Conservation (phyloP, 2,888 invertebrate species). For the Opisthograptis luteolata region DNA sequence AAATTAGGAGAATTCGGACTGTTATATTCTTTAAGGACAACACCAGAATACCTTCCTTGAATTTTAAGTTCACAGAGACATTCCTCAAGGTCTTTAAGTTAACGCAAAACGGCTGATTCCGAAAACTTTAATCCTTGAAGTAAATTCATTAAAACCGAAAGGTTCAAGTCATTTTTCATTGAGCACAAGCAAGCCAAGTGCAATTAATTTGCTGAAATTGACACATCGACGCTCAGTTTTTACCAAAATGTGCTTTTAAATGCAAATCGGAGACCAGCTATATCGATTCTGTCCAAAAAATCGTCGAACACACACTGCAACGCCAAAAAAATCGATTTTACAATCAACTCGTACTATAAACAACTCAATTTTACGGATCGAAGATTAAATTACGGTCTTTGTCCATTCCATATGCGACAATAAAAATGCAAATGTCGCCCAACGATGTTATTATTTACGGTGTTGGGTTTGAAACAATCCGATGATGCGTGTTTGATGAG, state of each 20-base stretch:
- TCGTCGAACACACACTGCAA: constrained; percentile 39
- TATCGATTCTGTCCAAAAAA: constrained; percentile 47
- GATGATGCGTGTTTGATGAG: constrained; percentile 44
- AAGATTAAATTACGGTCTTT: constrained; percentile 74
- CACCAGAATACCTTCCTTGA: too few relatives aligned
- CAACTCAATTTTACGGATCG: constrained; percentile 77
- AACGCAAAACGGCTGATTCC: too few relatives aligned
- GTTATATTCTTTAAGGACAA: too few relatives aligned
- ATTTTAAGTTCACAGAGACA: background rate
- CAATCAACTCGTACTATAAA: constrained; percentile 64
- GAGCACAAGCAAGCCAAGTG: background rate
- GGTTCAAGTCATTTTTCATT: background rate
- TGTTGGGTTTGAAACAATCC: constrained; percentile 53
- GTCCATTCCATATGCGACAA: constrained; percentile 74
- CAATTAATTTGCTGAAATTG: constrained; percentile 16
- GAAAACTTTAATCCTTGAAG: too few relatives aligned
- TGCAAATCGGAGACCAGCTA: constrained; percentile 45
- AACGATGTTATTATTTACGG: constrained; percentile 76
- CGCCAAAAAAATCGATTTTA: constrained; percentile 61
- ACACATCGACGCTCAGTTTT: constrained; percentile 26
- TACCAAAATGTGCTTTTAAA: constrained; percentile 41
- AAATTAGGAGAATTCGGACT: background rate
- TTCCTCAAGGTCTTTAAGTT: too few relatives aligned
- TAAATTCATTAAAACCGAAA: background rate
- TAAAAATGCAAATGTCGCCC: constrained; percentile 79